phyloP scores from a whole-genome alignment of 1,140 invertebrate genomes.

The Procambarus virginalis region DNA sequence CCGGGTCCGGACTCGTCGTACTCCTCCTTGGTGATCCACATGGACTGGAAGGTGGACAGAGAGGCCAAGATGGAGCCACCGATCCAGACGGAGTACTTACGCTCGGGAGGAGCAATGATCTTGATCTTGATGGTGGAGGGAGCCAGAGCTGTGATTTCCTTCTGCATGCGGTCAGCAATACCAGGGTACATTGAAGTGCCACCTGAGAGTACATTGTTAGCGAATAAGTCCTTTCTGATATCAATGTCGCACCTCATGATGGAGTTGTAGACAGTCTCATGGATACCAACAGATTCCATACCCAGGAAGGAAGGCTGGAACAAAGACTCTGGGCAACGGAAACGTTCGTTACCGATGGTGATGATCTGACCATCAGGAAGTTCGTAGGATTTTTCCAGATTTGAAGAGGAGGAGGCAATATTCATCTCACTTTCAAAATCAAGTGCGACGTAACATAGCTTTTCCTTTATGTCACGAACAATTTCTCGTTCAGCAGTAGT shows the following conservation, averaged over 20 bases:
- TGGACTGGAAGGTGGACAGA: slow-evolving; percentile 91
- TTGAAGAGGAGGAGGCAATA: slow-evolving; percentile 73
- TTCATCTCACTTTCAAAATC: slow-evolving; percentile 72
- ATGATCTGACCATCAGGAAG: not conserved
- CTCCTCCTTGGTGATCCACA: slow-evolving; percentile 90
- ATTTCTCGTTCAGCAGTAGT: slow-evolving; percentile 75
- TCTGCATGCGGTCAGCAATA: slow-evolving; percentile 79
- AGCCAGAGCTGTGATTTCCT: slow-evolving; percentile 87
- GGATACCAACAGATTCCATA: no score
- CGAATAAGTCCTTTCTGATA: slow-evolving; percentile 75
- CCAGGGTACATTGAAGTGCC: slow-evolving; percentile 81
- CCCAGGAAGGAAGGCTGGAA: no score
- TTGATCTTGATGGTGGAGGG: slow-evolving; percentile 90
- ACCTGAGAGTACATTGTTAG: slow-evolving; percentile 81
- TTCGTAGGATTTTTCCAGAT: not conserved
- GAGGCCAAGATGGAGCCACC: slow-evolving; percentile 82
- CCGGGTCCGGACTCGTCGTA: slow-evolving; percentile 23
- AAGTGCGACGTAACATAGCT: no score
- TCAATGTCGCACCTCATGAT: no score
- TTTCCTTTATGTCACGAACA: slow-evolving; percentile 80
- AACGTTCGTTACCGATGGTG: no score
- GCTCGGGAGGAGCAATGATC: slow-evolving; percentile 77
- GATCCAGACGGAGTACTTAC: slow-evolving; percentile 66
- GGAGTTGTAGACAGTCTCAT: no score
- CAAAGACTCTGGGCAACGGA: no score